Evolutionary conservation across 2,888 invertebrate genomes (phyloP), one percentile per base, ranked within the genome.

Genomic region (Lasius fuliginosus): DNA sequence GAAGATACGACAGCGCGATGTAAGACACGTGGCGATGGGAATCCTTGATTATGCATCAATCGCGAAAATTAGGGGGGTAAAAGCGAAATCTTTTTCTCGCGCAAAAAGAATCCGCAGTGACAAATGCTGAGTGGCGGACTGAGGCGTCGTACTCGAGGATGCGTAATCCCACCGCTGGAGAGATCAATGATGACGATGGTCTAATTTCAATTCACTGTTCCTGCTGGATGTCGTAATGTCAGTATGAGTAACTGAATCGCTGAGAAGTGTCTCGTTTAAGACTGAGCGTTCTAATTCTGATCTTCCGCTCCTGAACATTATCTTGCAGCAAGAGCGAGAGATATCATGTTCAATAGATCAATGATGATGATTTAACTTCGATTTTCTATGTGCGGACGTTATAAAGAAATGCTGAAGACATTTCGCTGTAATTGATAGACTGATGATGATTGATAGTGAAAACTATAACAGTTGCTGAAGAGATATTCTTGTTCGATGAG

Each of bases 121-220:
- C n/a, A 53, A 53, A 53, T 53, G 33, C 11, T 3, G 49, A 49
- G 75, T 76, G 75, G 11, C 49, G 23, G 46, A 75, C n/a, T 46
- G n/a, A 75, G 23, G 15, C 36, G 46, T 67, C 40, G 46, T 3
- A 65, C 23, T 23, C 68, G 1, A 5, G 46, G 23, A 42, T 33
- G 67, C 15, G 27, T 62, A 23, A 30, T 18, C 33, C 23, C 67
- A 33, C 6, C 11, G 33, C 33, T 33, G 75, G n/a, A 33, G 33
- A 68, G 49, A 68, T 46, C 68, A 27, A 76, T 68, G 46, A 76
- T 36, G 36, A 36, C 12, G 60, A 36, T 71, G 71, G 60, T 73
- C 27, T 62, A 68, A 68, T 27, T 68, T 23, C 67, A 27, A 60
- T 60, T 18, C 40, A 40, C 18, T 27, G 27, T 40, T 56, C 18